Evolutionary conservation across 2,113 vertebrate genomes (phyloP).

Genomic region (Craseonycteris thonglongyai): DNA sequence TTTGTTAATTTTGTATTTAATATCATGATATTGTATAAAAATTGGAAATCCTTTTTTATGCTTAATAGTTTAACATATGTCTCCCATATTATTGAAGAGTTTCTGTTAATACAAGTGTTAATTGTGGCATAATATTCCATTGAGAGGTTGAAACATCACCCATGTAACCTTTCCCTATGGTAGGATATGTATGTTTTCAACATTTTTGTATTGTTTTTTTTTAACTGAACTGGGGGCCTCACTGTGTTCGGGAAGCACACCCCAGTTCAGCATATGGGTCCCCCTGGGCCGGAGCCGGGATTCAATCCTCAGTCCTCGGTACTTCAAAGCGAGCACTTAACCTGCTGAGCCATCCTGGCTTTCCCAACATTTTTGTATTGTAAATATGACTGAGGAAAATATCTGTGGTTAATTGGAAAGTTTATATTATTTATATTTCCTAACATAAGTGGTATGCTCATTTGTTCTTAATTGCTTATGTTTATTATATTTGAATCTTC

Average conservation of each 20-base stretch:
- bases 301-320: too few species aligned
- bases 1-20: background rate
- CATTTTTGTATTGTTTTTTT: background rate
- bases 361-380: background rate
- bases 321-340: too few species aligned
- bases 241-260: too few species aligned
- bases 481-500: slow-evolving; percentile 48
- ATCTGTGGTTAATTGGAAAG: slow-evolving; percentile 54
- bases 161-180: background rate
- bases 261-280: too few species aligned
- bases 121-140: background rate
- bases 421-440: slow-evolving; percentile 49
- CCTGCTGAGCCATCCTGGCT: too few species aligned
- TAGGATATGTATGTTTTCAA: slow-evolving; percentile 1
- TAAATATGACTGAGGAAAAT: slow-evolving; percentile 36
- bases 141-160: background rate
- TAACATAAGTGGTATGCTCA: slow-evolving; percentile 25
- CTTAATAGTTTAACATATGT: background rate
- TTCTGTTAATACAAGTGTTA: background rate
- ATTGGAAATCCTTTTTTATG: background rate
- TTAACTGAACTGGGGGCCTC: too few species aligned
- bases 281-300: too few species aligned
- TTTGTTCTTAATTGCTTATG: slow-evolving; percentile 26
- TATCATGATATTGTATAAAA: background rate
- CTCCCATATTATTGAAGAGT: background rate